Evolutionary conservation across 2,113 vertebrate species (phyloP).

Genomic region (Gracilinanus agilis): DNA sequence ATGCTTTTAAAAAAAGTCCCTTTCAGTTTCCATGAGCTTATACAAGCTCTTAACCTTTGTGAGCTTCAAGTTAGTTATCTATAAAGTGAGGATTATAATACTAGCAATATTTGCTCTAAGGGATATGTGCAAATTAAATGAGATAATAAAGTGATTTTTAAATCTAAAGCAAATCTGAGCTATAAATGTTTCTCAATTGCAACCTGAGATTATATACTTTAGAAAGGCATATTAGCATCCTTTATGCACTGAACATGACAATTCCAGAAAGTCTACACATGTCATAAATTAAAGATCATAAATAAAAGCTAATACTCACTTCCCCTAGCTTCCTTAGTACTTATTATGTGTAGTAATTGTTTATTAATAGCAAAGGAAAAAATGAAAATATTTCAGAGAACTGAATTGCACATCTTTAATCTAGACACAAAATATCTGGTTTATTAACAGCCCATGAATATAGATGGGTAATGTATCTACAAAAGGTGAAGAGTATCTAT

Average conservation of each 20-base stretch:
- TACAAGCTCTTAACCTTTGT: not conserved
- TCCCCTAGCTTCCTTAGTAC: not conserved
- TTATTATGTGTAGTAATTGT: not conserved
- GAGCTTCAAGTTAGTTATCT: not conserved
- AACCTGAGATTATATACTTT: not conserved
- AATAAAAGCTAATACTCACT: not conserved
- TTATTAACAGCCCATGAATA: constrained; percentile 22
- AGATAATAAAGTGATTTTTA: not conserved
- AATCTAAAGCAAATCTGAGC: not conserved
- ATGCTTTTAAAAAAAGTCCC: not conserved
- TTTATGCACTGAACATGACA: constrained; percentile 25
- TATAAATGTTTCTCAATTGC: not conserved
- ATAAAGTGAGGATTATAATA: not conserved
- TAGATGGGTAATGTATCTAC: constrained; percentile 18
- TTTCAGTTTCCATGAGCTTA: not conserved
- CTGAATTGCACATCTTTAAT: constrained; percentile 47
- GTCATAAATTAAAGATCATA: not conserved
- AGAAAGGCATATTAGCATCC: not conserved
- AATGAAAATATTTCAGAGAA: not conserved
- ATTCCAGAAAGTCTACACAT: constrained; percentile 33
- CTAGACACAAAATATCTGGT: constrained; percentile 42
- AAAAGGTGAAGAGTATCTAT: constrained; percentile 8
- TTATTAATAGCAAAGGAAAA: not conserved
- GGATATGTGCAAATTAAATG: not conserved
- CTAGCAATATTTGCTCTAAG: not conserved